These are phyloP conservation scores for Ranitomeya variabilis DNA, from an alignment of 2,113 vertebrate species.

Conservation along the genomic window DNA sequence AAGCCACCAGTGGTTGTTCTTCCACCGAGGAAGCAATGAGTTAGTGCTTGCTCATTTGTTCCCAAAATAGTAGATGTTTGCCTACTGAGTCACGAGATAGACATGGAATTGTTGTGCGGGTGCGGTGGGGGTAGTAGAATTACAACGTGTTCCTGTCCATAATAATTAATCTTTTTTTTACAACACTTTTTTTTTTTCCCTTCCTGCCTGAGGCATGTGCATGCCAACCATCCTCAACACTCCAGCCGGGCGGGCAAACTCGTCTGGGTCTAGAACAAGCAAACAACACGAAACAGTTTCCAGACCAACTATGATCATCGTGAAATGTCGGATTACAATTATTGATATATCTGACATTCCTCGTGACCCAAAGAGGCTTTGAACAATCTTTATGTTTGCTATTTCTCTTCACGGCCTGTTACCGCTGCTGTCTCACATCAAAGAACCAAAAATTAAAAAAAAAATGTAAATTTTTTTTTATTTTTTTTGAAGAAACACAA, in stretches of 20 bases:
- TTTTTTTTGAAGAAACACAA: slow-evolving; percentile 26
- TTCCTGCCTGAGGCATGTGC: background rate
- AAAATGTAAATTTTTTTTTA: background rate
- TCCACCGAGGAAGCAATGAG: background rate
- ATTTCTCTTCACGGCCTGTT: slow-evolving; percentile 7
- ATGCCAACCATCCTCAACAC: background rate
- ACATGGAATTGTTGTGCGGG: background rate
- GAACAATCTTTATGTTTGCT: slow-evolving; percentile 28
- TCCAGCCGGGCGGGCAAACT: background rate
- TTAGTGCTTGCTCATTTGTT: background rate
- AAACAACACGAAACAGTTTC: slow-evolving; percentile 9
- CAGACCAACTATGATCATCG: slow-evolving; percentile 3
- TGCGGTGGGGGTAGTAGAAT: background rate
- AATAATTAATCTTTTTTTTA: background rate
- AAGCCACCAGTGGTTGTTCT: background rate
- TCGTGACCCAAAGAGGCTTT: slow-evolving; percentile 5
- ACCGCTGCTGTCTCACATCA: slow-evolving; percentile 11
- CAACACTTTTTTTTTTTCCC: background rate
- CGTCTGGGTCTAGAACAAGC: background rate
- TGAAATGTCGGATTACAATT: slow-evolving; percentile 9
- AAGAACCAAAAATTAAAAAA: background rate
- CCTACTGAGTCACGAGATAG: background rate
- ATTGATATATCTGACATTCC: slow-evolving; percentile 28
- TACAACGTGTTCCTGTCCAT: background rate
- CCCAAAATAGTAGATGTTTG: background rate